These are phyloP conservation scores for Galaxea fascicularis DNA, from an alignment of 92 coral and sea anemone species.

Conservation along the genomic window DNA sequence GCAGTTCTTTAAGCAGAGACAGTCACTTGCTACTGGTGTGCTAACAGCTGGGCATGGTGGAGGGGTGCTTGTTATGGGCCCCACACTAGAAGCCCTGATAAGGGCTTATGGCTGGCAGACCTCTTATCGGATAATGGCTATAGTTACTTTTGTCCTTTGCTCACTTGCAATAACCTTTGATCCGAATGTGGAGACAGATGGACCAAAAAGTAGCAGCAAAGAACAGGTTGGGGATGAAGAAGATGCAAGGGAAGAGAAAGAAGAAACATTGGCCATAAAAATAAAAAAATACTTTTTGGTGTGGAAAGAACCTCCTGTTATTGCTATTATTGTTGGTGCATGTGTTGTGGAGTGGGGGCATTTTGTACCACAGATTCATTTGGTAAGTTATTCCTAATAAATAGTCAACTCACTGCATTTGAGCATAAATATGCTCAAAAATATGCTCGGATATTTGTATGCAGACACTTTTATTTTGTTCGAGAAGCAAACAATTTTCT, in stretches of 20 bases:
- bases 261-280: not conserved
- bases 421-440: too few species aligned
- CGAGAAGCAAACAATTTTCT: too few species aligned
- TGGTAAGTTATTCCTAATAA: slow-evolving; percentile 19
- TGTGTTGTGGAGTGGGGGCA: slow-evolving; percentile 23
- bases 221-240: not conserved
- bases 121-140: slow-evolving; percentile 41
- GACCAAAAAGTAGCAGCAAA: not conserved
- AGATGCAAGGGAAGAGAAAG: not conserved
- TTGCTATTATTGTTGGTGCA: slow-evolving; percentile 7
- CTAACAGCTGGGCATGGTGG: slow-evolving; percentile 54
- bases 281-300: slow-evolving; percentile 4
- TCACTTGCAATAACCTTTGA: slow-evolving; percentile 51
- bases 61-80: slow-evolving; percentile 56
- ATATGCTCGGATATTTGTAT: too few species aligned
- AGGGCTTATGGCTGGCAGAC: slow-evolving; percentile 55
- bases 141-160: not conserved
- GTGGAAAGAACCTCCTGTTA: slow-evolving; percentile 30
- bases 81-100: slow-evolving; percentile 38
- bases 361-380: slow-evolving; percentile 39
- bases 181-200: slow-evolving; percentile 42
- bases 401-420: too few species aligned
- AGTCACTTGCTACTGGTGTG: slow-evolving; percentile 57
- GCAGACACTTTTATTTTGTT: too few species aligned
- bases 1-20: slow-evolving; percentile 40